A percentile compares a stretch with the other conserved stretches of the same genome.
Evolutionary conservation across 2,113 vertebrate species (phyloP).

Genomic region (Procavia capensis): DNA sequence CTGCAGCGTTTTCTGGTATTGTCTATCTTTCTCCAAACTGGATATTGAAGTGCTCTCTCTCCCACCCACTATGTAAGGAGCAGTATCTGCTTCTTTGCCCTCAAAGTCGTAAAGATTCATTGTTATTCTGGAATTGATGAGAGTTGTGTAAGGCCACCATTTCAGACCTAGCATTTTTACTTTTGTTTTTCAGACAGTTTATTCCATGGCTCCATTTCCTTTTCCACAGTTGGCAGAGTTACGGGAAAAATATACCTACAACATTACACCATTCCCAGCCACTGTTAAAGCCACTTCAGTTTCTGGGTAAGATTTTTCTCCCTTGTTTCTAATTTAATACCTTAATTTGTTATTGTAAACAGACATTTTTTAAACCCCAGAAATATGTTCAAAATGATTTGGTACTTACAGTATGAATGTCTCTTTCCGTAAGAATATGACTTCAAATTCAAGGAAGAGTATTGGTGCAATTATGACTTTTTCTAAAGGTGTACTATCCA

Average conservation of each 20-base stretch:
- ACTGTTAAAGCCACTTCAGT: constrained; percentile 90
- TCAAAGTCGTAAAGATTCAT: neutral
- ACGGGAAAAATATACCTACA: constrained; percentile 99
- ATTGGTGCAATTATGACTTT: neutral
- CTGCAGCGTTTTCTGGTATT: neutral
- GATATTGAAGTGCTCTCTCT: neutral
- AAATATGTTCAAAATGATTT: constrained; percentile 27
- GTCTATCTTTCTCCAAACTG: neutral
- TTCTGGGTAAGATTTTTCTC: constrained; percentile 89
- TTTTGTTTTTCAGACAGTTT: constrained; percentile 91
- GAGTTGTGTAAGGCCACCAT: neutral
- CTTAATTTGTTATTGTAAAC: constrained; percentile 40
- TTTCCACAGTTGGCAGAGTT: constrained; percentile 97
- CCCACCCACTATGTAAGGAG: neutral
- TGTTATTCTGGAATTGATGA: neutral
- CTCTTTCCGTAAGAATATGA: constrained; percentile 12
- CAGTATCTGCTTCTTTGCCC: neutral
- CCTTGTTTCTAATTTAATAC: neutral
- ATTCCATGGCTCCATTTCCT: constrained; percentile 97
- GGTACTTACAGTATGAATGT: neutral
- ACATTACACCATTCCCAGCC: constrained; percentile 98
- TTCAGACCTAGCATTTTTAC: constrained; percentile 5
- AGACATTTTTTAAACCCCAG: neutral
- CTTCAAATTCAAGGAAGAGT: constrained; percentile 22
- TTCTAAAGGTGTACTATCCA: constrained; percentile 40